phyloP scores from a whole-genome alignment of 2,888 invertebrate species.

The Callinectes sapidus region DNA sequence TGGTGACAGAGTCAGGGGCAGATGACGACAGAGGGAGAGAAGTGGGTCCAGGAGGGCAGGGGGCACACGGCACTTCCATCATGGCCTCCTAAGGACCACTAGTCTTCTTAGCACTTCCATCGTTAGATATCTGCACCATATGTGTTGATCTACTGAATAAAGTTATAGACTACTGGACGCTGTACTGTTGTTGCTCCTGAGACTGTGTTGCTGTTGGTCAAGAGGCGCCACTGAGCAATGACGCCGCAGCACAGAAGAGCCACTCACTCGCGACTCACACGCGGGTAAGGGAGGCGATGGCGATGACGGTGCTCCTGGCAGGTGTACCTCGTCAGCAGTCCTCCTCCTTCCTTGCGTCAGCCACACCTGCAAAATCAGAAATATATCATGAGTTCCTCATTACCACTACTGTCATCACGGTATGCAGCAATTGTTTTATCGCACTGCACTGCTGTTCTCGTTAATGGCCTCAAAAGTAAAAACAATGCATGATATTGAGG shows the following conservation, averaged over 20 bases:
- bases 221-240: neutral
- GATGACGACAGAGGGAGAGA: constrained; percentile 27
- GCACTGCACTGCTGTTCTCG: neutral
- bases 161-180: neutral
- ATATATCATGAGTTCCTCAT: neutral
- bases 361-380: neutral
- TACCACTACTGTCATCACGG: neutral
- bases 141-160: neutral
- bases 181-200: neutral
- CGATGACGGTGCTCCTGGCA: neutral
- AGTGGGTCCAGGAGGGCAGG: constrained; percentile 46
- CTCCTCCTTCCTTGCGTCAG: neutral
- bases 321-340: neutral
- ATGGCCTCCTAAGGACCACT: neutral
- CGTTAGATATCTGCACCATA: neutral
- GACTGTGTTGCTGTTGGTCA: neutral
- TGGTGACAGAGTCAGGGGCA: neutral
- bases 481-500: neutral
- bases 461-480: neutral
- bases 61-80: constrained; percentile 40
- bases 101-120: neutral
- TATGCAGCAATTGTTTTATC: neutral
- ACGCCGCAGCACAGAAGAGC: neutral
- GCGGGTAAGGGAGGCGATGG: neutral
- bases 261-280: neutral